These are phyloP conservation scores for Cryptus viduatorius DNA, from an alignment of 2,888 invertebrate genomes.

Conservation along the genomic window DNA sequence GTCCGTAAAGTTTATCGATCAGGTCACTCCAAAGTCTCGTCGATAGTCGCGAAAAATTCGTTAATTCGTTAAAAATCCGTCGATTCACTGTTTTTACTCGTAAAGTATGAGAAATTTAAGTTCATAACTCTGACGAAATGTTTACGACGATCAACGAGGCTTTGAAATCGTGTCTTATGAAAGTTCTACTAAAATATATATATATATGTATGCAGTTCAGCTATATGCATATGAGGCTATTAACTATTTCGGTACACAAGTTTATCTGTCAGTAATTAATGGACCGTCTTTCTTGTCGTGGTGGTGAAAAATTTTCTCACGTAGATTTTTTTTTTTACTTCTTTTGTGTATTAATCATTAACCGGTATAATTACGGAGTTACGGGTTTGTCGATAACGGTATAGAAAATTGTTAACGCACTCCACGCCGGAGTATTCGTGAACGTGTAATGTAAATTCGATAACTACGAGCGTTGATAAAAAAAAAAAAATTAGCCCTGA, in stretches of 20 bases:
- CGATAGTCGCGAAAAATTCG: conserved; percentile 20
- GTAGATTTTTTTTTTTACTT: conserved; percentile 15
- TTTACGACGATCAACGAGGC: conserved; percentile 69
- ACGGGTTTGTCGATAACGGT: conserved; percentile 48
- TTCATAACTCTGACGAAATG: background rate
- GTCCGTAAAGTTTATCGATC: conserved; percentile 74
- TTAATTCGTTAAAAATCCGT: conserved; percentile 60
- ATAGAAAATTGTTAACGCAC: conserved; percentile 47
- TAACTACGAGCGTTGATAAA: conserved; percentile 5
- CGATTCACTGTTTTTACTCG: conserved; percentile 72
- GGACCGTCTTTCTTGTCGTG: conserved; percentile 74
- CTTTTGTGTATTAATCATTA: conserved; percentile 38
- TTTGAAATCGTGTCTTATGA: conserved; percentile 76
- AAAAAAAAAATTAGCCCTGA: background rate
- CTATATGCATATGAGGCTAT: conserved; percentile 82
- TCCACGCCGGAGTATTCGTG: conserved; percentile 31
- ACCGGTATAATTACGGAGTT: conserved; percentile 58
- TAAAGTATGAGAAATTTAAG: conserved; percentile 3
- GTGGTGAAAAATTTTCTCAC: conserved; percentile 51
- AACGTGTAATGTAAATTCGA: conserved; percentile 52
- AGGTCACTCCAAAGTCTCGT: conserved; percentile 33
- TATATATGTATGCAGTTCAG: conserved; percentile 78
- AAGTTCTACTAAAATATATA: conserved; percentile 83
- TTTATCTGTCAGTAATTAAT: conserved; percentile 79
- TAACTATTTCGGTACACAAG: conserved; percentile 75